phyloP scores from a whole-genome alignment of 2,888 invertebrate species.

The Scaptodrosophila latifasciaeformis region DNA sequence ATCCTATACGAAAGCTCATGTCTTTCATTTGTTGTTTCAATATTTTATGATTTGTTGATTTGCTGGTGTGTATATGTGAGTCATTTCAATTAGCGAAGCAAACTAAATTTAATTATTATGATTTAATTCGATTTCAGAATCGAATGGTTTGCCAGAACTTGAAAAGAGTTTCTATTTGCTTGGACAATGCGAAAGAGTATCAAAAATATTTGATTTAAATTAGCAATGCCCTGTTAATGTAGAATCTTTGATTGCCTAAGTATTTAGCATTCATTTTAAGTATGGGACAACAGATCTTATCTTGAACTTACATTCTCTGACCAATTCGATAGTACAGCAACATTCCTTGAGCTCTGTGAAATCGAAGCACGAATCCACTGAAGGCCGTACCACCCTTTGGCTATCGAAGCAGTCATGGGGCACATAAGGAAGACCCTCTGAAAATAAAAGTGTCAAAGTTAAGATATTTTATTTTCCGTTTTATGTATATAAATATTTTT shows the following conservation, averaged over 20 bases:
- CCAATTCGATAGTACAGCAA: slow-evolving; percentile 71
- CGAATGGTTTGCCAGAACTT: background rate
- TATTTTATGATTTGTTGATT: slow-evolving; percentile 18
- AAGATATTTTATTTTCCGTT: too few species aligned
- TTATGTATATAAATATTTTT: too few species aligned
- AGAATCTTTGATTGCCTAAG: slow-evolving; percentile 14
- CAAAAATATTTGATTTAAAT: slow-evolving; percentile 35
- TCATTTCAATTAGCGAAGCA: slow-evolving; percentile 56
- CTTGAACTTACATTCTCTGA: slow-evolving; percentile 70
- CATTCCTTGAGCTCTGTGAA: slow-evolving; percentile 73
- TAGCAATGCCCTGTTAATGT: slow-evolving; percentile 60
- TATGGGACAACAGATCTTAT: background rate
- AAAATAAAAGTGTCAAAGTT: slow-evolving; percentile 10
- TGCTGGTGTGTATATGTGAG: slow-evolving; percentile 30
- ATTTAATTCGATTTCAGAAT: slow-evolving; percentile 37
- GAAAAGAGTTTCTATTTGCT: background rate
- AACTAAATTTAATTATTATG: slow-evolving; percentile 64
- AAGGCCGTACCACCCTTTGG: slow-evolving; percentile 67
- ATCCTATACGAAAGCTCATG: slow-evolving; percentile 26
- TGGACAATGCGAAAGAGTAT: too few species aligned
- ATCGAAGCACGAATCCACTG: slow-evolving; percentile 72
- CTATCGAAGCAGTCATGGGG: slow-evolving; percentile 74
- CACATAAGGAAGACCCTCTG: slow-evolving; percentile 75
- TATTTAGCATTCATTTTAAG: slow-evolving; percentile 29
- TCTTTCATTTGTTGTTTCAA: slow-evolving; percentile 32